Conservation (phyloP, 2,888 invertebrate species). For the Synanthedon vespiformis region DNA sequence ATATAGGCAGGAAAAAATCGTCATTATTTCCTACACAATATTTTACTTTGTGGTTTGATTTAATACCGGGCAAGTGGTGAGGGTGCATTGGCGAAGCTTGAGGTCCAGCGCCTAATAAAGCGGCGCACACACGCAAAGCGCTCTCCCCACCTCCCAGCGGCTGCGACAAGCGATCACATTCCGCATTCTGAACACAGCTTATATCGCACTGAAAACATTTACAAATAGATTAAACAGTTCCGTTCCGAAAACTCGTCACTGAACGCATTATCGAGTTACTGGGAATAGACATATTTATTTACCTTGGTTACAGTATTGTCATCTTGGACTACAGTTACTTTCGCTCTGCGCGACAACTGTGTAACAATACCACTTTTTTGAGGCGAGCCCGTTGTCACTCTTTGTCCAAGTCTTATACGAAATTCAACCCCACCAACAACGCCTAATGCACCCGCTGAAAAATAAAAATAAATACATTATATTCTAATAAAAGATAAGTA, state of each 20-base stretch:
- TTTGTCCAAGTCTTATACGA: constrained; percentile 52
- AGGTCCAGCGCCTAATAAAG: constrained; percentile 54
- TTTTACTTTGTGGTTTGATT: neutral
- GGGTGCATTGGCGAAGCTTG: constrained; percentile 53
- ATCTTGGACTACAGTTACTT: constrained; percentile 49
- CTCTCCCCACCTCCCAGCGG: constrained; percentile 56
- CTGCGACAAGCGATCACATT: constrained; percentile 43
- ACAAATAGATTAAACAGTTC: too few relatives aligned
- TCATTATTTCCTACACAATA: neutral
- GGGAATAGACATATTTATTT: constrained; percentile 3
- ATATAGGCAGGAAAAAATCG: neutral
- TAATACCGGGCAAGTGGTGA: constrained; percentile 48
- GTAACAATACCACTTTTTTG: constrained; percentile 49
- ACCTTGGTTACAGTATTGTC: constrained; percentile 54
- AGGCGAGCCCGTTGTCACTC: constrained; percentile 43
- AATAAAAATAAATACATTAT: neutral
- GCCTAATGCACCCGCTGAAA: constrained; percentile 53
- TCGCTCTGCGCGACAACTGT: constrained; percentile 52
- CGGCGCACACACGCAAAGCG: constrained; percentile 51
- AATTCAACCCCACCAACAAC: constrained; percentile 62
- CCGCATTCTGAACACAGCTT: constrained; percentile 41
- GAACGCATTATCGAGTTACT: too few relatives aligned
- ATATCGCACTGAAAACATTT: constrained; percentile 35
- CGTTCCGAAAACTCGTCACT: neutral
- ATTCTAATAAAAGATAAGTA: too few relatives aligned